Evolutionary conservation across 1,140 invertebrate species (phyloP).

Genomic region (Colletes latitarsis): DNA sequence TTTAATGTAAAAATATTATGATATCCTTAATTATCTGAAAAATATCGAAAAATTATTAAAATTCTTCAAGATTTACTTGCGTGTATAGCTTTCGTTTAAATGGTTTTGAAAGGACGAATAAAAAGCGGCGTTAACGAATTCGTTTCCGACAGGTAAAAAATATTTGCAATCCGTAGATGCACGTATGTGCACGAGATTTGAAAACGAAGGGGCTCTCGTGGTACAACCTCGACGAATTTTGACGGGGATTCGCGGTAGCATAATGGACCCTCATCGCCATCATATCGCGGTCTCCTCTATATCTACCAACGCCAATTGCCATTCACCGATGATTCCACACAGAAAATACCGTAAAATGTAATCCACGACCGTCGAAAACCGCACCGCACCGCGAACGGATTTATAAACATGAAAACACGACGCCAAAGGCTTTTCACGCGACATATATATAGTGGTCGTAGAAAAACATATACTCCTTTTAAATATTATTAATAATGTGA

Average conservation of each 20-base stretch:
- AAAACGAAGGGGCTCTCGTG: not conserved
- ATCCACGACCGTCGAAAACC: constrained; percentile 1
- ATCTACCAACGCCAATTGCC: not conserved
- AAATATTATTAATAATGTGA: not conserved
- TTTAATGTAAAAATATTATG: too few relatives aligned
- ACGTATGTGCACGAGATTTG: not conserved
- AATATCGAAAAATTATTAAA: too few relatives aligned
- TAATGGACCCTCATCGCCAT: constrained; percentile 21
- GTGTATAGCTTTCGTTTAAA: not conserved
- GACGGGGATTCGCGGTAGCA: constrained; percentile 13
- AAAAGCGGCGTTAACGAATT: not conserved
- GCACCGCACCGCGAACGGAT: not conserved
- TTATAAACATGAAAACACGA: not conserved
- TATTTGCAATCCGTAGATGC: not conserved
- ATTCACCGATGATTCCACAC: constrained; percentile 1
- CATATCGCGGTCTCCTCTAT: constrained; percentile 7
- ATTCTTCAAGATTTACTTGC: too few relatives aligned
- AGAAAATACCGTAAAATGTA: not conserved
- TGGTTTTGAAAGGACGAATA: not conserved
- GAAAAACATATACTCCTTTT: not conserved
- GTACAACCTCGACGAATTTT: constrained; percentile 13
- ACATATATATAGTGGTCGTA: too few relatives aligned
- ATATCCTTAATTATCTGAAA: too few relatives aligned
- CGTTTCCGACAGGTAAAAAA: not conserved
- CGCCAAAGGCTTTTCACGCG: not conserved